These are phyloP conservation scores for Tinea trinotella DNA, from an alignment of 2,888 invertebrate species.

Conservation along the genomic window DNA sequence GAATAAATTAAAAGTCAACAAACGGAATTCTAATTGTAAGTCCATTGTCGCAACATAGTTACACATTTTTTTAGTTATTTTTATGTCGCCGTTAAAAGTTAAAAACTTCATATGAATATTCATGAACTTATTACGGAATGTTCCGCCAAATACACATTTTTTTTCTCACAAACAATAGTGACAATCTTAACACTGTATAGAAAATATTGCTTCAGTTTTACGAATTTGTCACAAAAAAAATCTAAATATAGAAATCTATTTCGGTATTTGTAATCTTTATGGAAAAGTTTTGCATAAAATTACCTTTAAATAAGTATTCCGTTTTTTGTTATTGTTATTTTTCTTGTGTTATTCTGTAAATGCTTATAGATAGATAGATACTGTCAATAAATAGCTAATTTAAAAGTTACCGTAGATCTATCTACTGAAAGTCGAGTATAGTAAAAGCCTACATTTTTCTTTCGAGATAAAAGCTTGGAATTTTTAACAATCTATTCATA, in stretches of 20 bases:
- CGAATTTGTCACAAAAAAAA: constrained; percentile 2
- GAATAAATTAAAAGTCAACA: background rate
- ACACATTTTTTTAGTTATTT: constrained; percentile 32
- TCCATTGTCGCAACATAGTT: background rate
- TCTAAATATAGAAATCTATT: constrained; percentile 12
- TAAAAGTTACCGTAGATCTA: no score
- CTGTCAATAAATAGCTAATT: no score
- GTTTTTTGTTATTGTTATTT: background rate
- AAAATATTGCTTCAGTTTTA: constrained; percentile 1
- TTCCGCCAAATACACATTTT: constrained; percentile 18
- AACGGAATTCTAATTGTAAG: background rate
- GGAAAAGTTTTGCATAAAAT: background rate
- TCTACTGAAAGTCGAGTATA: no score
- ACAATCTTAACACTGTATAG: constrained; percentile 3
- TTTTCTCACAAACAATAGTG: constrained; percentile 14
- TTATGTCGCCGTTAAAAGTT: constrained; percentile 60
- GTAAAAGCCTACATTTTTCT: no score
- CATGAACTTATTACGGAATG: constrained; percentile 25
- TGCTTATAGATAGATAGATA: no score
- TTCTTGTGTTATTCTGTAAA: background rate
- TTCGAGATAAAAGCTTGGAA: no score
- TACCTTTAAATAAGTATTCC: no score
- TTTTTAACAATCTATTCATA: no score
- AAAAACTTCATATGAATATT: constrained; percentile 58
- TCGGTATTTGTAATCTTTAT: constrained; percentile 2